Conservation (phyloP, 64 coral and sea anemone genomes). For the Trachythela sp. region DNA sequence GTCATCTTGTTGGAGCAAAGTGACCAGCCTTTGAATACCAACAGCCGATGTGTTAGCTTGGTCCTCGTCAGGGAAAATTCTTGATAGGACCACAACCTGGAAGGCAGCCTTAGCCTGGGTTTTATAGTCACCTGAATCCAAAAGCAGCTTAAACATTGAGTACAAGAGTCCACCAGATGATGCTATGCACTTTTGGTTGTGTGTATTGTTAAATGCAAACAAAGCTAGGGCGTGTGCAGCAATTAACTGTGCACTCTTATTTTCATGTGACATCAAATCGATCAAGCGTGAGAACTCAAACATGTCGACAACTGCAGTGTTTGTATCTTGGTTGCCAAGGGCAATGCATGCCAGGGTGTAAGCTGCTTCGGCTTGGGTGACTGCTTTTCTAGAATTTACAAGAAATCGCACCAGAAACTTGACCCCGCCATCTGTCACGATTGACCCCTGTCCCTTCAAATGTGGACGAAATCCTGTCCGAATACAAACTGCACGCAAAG, state of each 20-base stretch:
- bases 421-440: conserved; percentile 59
- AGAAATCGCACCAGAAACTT: conserved; percentile 80
- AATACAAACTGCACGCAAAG: conserved; percentile 73
- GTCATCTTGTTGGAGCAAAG: conserved; percentile 57
- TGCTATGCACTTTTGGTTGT: conserved; percentile 82
- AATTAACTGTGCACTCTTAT: conserved; percentile 59
- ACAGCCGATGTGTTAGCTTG: conserved; percentile 76
- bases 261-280: conserved; percentile 61
- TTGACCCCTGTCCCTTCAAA: conserved; percentile 63
- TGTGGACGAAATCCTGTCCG: conserved; percentile 79
- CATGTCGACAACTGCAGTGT: conserved; percentile 66
- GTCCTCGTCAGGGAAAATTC: conserved; percentile 89
- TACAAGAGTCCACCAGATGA: conserved; percentile 73
- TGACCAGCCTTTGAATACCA: conserved; percentile 78
- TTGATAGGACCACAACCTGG: conserved; percentile 80
- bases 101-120: conserved; percentile 79
- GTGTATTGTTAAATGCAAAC: conserved; percentile 85
- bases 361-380: conserved; percentile 84
- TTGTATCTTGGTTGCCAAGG: conserved; percentile 78
- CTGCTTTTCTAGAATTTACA: conserved; percentile 67
- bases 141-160: conserved; percentile 61
- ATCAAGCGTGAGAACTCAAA: conserved; percentile 78
- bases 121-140: conserved; percentile 67
- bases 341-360: conserved; percentile 75
- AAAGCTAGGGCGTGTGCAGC: conserved; percentile 66